Conservation (phyloP, 2,113 vertebrate species). For the Cryptoleucopteryx plumbea region DNA sequence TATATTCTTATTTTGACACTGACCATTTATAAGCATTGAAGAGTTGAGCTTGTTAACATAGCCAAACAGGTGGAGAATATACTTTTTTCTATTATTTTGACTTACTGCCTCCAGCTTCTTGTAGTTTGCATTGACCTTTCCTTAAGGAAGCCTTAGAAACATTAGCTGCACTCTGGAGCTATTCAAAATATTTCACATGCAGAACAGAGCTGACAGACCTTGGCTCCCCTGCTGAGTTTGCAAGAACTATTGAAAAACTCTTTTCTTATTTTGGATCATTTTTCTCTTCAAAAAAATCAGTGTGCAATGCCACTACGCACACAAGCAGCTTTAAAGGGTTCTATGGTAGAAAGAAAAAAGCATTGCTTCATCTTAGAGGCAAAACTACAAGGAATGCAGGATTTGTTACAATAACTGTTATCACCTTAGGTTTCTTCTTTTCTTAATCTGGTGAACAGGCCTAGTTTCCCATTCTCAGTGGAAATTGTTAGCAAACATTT, state of each 20-base stretch:
- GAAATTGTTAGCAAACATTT: neutral
- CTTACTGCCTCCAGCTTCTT: neutral
- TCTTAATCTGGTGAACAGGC: neutral
- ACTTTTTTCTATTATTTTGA: neutral
- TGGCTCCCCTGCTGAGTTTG: neutral
- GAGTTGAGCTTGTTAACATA: neutral
- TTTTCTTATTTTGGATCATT: neutral
- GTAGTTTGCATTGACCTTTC: constrained; percentile 24
- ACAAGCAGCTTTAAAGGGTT: neutral
- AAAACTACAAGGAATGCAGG: neutral
- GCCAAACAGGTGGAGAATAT: neutral
- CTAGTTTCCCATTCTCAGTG: neutral
- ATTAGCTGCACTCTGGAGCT: neutral
- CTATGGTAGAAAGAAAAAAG: neutral
- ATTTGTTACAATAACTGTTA: neutral
- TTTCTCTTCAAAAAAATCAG: neutral
- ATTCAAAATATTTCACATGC: constrained; percentile 16
- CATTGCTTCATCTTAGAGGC: neutral
- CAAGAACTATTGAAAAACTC: neutral
- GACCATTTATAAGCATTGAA: neutral
- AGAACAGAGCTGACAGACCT: constrained; percentile 24
- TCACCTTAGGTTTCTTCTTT: neutral
- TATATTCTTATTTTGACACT: neutral
- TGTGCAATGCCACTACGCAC: neutral
- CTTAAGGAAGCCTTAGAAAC: constrained; percentile 1